Conservation (phyloP, 2,113 vertebrate genomes). For the Speoplatyrhinus poulsoni region DNA sequence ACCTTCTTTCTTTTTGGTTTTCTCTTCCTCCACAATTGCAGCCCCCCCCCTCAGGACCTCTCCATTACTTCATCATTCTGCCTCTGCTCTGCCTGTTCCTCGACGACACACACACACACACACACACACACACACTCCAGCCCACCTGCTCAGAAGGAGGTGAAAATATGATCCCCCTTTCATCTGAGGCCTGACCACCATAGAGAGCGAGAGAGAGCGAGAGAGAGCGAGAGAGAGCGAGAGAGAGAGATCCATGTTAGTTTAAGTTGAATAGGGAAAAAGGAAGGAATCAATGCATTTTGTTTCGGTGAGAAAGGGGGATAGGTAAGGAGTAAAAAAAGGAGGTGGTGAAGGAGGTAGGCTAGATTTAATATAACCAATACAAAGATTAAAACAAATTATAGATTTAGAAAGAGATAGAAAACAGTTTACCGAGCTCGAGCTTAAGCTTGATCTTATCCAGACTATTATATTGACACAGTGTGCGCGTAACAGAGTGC, state of each 20-base stretch:
- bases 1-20: too few species aligned
- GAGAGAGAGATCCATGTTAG: not conserved
- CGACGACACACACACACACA: conserved; percentile 1
- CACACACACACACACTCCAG: not conserved
- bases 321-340: too few species aligned
- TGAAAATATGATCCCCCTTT: conserved; percentile 28
- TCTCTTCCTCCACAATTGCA: too few species aligned
- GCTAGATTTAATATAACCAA: not conserved
- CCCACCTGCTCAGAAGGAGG: conserved; percentile 10
- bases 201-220: not conserved
- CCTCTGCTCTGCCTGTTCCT: not conserved
- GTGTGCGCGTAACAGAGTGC: too few species aligned
- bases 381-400: not conserved
- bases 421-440: not conserved
- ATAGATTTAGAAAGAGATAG: not conserved
- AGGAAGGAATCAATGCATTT: too few species aligned
- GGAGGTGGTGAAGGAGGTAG: not conserved
- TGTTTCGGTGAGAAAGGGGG: too few species aligned
- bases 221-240: not conserved
- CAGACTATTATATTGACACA: not conserved
- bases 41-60: not conserved
- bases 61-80: too few species aligned
- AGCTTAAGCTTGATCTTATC: not conserved
- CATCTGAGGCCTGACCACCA: conserved; percentile 28
- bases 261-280: too few species aligned